Evolutionary conservation across 2,113 vertebrate species (phyloP), one percentile per base, ranked within the genome.

Genomic region (Tricholaema leucomelas): DNA sequence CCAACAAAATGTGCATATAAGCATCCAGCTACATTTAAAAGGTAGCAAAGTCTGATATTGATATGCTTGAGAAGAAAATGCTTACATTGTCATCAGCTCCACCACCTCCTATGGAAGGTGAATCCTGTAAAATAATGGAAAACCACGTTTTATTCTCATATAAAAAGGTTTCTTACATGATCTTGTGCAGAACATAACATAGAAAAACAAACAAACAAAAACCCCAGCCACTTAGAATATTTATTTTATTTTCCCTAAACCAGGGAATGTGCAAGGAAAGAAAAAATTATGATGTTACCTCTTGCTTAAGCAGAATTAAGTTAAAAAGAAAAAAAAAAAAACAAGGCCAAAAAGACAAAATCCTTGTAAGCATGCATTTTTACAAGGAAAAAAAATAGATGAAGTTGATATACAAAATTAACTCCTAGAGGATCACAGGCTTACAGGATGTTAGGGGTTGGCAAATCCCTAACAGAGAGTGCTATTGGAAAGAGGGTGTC

Each of bases 121-220:
- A 96, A 64, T 95, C 94, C 95, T 96, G 65, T 48, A 83, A 96
- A 92, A 52, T 19, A 58, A 70, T 56, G 8, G 33, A 44, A 82
- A 87, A 8, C 48, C 48, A 6, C 2, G 66, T 33, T 66, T 66
- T 20, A 31, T 75, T 87, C 93, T 70, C 16, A 27, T 44, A 30
- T 31, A 21, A 50, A 61, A 84, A 61, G 7, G 30, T 64, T 12
- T 80, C 21, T 46, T 71, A 50, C 4, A 4, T 78, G 5, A 55
- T 36, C 21, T 50, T 70, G 21, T 19, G 27, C 8, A 54, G 10
- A 64, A 46, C 31, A 64, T 31, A 54, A 89, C 82, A 67, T 2
- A 85, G 13, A 88, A 59, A 69, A 56, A 38, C 56, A 89, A 84
- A 64, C 42, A 42, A 42, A 42, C 42, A 44, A 44, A 44, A 44